Conservation (phyloP, 2,797 vertebrate genomes). For the Spheniscus humboldti region DNA sequence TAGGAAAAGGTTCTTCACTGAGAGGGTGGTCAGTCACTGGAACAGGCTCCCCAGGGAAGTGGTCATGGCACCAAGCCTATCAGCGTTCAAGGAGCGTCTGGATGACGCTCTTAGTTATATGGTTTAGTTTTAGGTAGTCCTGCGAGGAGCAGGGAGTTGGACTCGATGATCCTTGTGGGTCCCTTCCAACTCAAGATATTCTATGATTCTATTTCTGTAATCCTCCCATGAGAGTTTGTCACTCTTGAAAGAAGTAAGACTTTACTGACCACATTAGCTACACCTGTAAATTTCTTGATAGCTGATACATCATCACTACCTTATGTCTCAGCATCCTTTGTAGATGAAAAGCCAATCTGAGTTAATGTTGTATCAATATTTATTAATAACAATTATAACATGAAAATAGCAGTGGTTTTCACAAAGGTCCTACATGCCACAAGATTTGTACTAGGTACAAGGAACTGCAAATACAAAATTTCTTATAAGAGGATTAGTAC, state of each 20-base stretch:
- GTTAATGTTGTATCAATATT: neutral
- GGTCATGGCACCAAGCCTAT: neutral
- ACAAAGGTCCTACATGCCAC: neutral
- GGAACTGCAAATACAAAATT: neutral
- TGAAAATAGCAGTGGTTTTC: neutral
- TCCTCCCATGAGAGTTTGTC: neutral
- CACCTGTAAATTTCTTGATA: neutral
- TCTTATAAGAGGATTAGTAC: neutral
- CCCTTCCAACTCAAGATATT: neutral
- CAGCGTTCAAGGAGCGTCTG: neutral
- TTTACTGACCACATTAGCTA: neutral
- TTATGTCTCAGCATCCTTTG: neutral
- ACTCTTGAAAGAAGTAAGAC: neutral
- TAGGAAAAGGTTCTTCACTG: neutral
- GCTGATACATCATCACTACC: neutral
- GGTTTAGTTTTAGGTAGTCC: neutral
- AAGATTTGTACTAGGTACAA: neutral
- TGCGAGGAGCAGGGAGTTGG: neutral
- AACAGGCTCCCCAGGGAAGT: neutral
- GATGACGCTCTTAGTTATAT: neutral
- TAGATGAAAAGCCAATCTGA: neutral
- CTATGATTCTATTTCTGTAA: neutral
- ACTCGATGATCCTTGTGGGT: neutral
- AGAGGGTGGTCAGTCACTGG: accelerated
- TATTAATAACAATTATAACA: neutral